Base-by-base conservation (phyloP, 2,888 invertebrate species). In the Xestia c-nigrum region DNA sequence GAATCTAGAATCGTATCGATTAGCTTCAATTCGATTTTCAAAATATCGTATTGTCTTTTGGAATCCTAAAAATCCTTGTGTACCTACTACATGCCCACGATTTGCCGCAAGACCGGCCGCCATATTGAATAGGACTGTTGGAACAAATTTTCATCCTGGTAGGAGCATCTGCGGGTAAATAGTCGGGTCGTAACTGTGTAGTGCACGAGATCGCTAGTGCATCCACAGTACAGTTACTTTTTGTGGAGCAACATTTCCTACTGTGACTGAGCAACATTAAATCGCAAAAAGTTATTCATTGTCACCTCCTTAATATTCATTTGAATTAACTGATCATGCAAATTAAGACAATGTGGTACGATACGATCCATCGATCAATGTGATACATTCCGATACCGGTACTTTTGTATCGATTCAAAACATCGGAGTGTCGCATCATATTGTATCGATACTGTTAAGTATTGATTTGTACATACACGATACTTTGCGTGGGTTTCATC, bases 401-500 rank as follows among this genome's bases (percentile, higher is more conserved):
- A 12, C 10, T 63, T 43, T 43, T 14, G 43, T 14, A 7, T 14
- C n/a, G 14, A 64, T 43, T 0, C n/a, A 40, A n/a, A 43, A n/a
- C 9, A 12, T 40, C 21, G 1, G 21, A 40, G 63, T 40, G 7
- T 64, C 16, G 2, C 43, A 43, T 43, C 7, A 0, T n/a, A 0
- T 43, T n/a, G n/a, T 7, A 64, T 43, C 43, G 64, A 64, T 43
- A n/a, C 43, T 43, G 6, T n/a, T 9, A 64, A 7, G 43, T 43
- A 24, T 24, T n/a, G n/a, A 4, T 7, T 64, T 0, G 16, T 2
- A n/a, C 64, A 64, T 64, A 43, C 55, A 19, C 40, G 77, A 74
- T 81, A 71, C 46, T 55, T 12, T n/a, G 47, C 72, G 66, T 72
- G 66, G 69, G 72, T 55, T 72, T 66, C 65, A 70, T 72, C 64